Evolutionary conservation across 1,140 invertebrate species (phyloP), one percentile per base, ranked within the genome.

Genomic region (Pteromalus puparum): DNA sequence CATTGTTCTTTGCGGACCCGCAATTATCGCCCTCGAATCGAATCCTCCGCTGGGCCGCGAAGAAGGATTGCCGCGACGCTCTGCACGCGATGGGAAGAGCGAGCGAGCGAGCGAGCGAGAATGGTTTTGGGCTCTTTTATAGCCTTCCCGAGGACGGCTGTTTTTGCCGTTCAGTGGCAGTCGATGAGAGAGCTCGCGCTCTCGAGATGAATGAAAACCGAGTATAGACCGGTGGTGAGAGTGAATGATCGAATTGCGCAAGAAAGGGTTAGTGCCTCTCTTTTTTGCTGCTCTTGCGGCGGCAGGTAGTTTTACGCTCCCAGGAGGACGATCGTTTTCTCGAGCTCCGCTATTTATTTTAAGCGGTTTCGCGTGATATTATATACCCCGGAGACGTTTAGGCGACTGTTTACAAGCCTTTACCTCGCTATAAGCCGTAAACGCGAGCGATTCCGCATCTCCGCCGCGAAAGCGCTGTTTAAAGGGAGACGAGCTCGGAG

Each of bases 21-120:
- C 88, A 90, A 90, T 91, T 90, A 89, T 90, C 87, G 72, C 26
- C 24, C 84, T 87, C 87, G 87, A 89, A 90, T 88, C 78, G 87
- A 87, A 61, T 61, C 53, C 4, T 61, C 53, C 53, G 53, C 53
- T 61, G 18, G 6, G 38, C 21, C 18, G 21, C 53, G 38, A 42
- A 42, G 9, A 42, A 42, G 38, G 38, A 42, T 42, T 42, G 38
- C 38, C 6, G 5, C 5, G 5, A 15, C 13, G 15, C 46, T 5
- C 30, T 30, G 46, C 46, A 18, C 46, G 46, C 46, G 46, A 48
- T 18, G 46, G 15, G 13, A 3, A 48, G 46, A 48, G 46, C 9
- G 46, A n/a, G 18, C 18, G 53, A n/a, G n/a, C n/a, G 46, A 48
- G 46, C 9, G 46, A n/a, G 18, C 18, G 53, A n/a, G n/a, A 61